Evolutionary conservation across 2,113 vertebrate genomes (phyloP), one percentile per base, ranked within the genome.

Genomic region (Atrichornis clamosus): DNA sequence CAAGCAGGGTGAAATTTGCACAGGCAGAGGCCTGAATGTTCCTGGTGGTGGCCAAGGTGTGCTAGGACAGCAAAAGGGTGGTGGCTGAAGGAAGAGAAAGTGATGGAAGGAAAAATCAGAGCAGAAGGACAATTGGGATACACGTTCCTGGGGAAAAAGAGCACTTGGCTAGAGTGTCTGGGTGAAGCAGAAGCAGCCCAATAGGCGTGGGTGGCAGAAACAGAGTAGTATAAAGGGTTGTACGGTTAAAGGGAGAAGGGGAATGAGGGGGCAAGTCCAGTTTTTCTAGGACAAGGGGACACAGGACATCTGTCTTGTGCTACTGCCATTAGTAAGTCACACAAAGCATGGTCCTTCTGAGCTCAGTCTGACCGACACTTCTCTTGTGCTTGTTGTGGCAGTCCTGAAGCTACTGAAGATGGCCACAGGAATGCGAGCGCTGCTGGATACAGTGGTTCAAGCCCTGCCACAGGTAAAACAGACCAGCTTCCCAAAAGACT

Each of bases 401-500:
- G 98, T 99, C 87, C 96, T 99, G 95, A 99, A 99, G 97, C 97
- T 99, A 63, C 80, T 99, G 97, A 99, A 99, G 97, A 99, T 99
- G 98, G 99, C 98, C 81, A 99, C 98, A 2, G 98, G 98, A 9
- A 99, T 99, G 98, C 96, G 98, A 87, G 98, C 98, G 0, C 97
- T 99, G 95, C 97, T 99, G 97, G 98, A 99, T 95, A 99, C 98
- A 0, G 98, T 99, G 72, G 99, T 99, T 58, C 99, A 99, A 95
- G 99, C 99, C 26, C 95, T 99, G 74, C 99, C 99, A 28, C 99
- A 99, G 99, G 99, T 99, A 98, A 98, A 96, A 78, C 35, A 89
- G 65, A 62, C 18, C 41, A 72, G 33, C 44, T 93, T 12, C 52
- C n/a, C 44, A 42, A 53, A 84, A 72, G 15, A 16, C 44, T 59